These are phyloP conservation scores for Brachypalpus laphriformis DNA, from an alignment of 2,888 invertebrate species.

Conservation along the genomic window DNA sequence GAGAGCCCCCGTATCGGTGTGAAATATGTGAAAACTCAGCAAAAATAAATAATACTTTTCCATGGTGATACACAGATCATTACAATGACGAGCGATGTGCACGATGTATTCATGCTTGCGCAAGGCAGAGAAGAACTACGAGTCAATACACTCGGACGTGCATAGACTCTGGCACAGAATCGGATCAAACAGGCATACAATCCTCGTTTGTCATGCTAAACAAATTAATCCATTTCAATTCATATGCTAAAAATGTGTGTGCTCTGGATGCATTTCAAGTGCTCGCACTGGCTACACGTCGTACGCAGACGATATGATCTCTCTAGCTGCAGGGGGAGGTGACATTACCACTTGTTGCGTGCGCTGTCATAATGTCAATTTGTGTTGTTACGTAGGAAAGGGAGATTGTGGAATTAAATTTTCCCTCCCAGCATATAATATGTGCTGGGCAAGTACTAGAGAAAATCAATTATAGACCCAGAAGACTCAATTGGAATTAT, in stretches of 20 bases:
- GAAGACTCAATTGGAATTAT: slow-evolving; percentile 42
- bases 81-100: slow-evolving; percentile 20
- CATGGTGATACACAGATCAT: not conserved
- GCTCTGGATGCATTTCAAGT: slow-evolving; percentile 51
- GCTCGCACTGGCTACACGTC: not conserved
- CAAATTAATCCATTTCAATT: slow-evolving; percentile 57
- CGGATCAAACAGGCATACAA: slow-evolving; percentile 38
- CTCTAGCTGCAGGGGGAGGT: not conserved
- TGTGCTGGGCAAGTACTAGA: not conserved
- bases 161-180: slow-evolving; percentile 21
- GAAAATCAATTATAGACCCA: slow-evolving; percentile 35
- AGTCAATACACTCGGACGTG: slow-evolving; percentile 36
- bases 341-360: slow-evolving; percentile 5
- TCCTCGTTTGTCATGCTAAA: slow-evolving; percentile 46
- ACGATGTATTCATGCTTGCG: slow-evolving; percentile 9
- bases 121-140: not conserved
- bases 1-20: slow-evolving; percentile 6
- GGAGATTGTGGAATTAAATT: slow-evolving; percentile 20
- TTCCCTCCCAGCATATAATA: not conserved
- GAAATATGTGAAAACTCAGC: not conserved
- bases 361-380: slow-evolving; percentile 27
- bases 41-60: not conserved
- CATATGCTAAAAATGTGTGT: slow-evolving; percentile 14
- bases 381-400: slow-evolving; percentile 14
- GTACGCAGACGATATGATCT: slow-evolving; percentile 13